Evolutionary conservation across 2,113 vertebrate species (phyloP).

Genomic region (Lanius ludovicianus): DNA sequence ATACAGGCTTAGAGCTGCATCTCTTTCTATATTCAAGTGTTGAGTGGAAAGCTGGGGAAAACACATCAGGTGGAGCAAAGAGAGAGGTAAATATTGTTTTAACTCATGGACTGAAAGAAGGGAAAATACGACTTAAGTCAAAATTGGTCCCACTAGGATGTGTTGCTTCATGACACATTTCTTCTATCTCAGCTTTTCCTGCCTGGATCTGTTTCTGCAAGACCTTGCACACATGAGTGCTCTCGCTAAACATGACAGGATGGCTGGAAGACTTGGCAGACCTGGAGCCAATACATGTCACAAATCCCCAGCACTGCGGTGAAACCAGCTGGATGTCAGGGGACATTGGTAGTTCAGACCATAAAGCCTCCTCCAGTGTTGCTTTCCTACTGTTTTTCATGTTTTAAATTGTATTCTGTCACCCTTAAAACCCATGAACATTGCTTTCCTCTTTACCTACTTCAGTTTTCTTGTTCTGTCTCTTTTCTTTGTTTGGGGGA

Average conservation of each 20-base stretch:
- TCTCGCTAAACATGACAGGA: not conserved
- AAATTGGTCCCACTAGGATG: not conserved
- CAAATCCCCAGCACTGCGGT: not conserved
- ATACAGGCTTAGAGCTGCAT: not conserved
- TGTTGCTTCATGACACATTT: not conserved
- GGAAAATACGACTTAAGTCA: not conserved
- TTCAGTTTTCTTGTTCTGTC: not conserved
- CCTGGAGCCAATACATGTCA: not conserved
- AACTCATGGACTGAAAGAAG: not conserved
- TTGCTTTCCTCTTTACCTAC: not conserved
- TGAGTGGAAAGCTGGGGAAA: not conserved
- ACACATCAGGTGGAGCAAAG: not conserved
- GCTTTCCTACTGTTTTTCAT: not conserved
- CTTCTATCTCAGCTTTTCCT: not conserved
- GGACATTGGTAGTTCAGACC: not conserved
- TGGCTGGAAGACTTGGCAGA: not conserved
- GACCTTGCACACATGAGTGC: not conserved
- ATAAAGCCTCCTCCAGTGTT: not conserved
- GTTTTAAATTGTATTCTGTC: not conserved
- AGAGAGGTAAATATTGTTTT: not conserved
- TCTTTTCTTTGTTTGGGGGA: not conserved
- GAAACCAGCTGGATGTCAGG: not conserved
- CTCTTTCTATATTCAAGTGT: not conserved
- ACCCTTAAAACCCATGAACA: not conserved
- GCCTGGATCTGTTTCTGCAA: not conserved